Conservation (phyloP, 2,888 invertebrate species). For the Torymus tubicola region DNA sequence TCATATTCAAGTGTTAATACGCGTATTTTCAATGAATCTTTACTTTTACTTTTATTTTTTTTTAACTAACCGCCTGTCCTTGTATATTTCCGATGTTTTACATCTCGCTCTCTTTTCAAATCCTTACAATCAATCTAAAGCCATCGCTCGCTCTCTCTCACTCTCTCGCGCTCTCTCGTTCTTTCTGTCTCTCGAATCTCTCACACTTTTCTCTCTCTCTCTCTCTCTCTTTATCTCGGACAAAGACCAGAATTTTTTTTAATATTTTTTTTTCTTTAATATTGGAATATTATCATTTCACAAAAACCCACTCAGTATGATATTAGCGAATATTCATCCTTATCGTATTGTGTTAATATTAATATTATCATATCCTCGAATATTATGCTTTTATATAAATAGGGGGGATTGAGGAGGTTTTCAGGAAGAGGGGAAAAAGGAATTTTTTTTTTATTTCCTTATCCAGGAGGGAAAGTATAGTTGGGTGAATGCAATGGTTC, state of each 20-base stretch:
- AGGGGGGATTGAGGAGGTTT: conserved; percentile 67
- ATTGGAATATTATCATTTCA: conserved; percentile 75
- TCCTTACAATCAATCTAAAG: conserved; percentile 9
- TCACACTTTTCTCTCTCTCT: conserved; percentile 33
- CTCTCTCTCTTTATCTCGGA: conserved; percentile 60
- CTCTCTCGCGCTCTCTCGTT: conserved; percentile 23
- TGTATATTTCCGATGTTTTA: conserved; percentile 30
- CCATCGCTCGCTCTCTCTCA: conserved; percentile 7
- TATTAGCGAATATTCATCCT: conserved; percentile 75
- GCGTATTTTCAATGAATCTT: conserved; percentile 54
- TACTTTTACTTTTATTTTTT: conserved; percentile 29
- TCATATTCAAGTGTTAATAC: conserved; percentile 52
- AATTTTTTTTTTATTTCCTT: conserved; percentile 56
- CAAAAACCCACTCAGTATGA: conserved; percentile 76
- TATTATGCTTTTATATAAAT: conserved; percentile 76
- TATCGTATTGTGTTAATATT: conserved; percentile 76
- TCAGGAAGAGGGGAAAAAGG: conserved; percentile 15
- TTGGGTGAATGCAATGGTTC: neutral
- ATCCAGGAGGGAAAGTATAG: conserved; percentile 32
- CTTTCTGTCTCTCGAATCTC: conserved; percentile 27
- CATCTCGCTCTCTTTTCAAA: conserved; percentile 8
- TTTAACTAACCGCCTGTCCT: conserved; percentile 8
- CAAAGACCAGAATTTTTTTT: conserved; percentile 67
- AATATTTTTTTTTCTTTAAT: conserved; percentile 63
- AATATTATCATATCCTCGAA: conserved; percentile 75